Base-by-base conservation (phyloP, 2,113 vertebrate species). In the Paraplagusia blochii region DNA sequence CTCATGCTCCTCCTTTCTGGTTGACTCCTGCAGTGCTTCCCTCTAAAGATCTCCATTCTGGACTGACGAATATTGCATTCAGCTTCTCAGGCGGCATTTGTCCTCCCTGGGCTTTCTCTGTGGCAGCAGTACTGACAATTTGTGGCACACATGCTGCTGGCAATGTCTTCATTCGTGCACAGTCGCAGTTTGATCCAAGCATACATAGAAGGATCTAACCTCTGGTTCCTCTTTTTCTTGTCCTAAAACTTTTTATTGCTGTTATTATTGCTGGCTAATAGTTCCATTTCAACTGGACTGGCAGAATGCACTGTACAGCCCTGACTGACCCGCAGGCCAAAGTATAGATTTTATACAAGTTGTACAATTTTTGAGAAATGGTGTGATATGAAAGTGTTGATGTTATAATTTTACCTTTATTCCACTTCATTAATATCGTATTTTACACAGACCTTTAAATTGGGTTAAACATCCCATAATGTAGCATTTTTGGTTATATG, bases 301-400 rank as follows among this genome's bases (percentile, higher is more conserved):
- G 67, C 58, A 64, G 61, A 80, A 63, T 64, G 57, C 59, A 73
- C 69, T 65, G 45, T 57, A 47, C 77, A 67, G 66, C 68, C 17
- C 50, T 62, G 59, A 49, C 68, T 51, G 51, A 53, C 45, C 56
- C 43, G 29, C 55, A 58, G 72, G 53, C 66, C 51, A 52, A 39
- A 53, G 61, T 42, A 49, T 50, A 29, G 22, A 33, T 80, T 82
- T 83, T 76, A 54, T 82, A 82, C 66, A 66, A 65, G 56, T 51
- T 74, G 68, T 72, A 70, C 73, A 77, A 85, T 77, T 77, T 84
- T 69, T 56, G 57, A 53, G 50, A 70, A 60, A 39, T 53, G 51
- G 36, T 51, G 44, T 42, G 42, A 54, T 46, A 58, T 58, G 63
- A 60, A 15, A 40, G 33, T 18, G 38, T 48, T 44, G 35, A 7